A percentile compares a stretch with the other conserved stretches of the same genome.
Conservation (phyloP, 92 coral and sea anemone genomes). For the Siderastrea siderea region DNA sequence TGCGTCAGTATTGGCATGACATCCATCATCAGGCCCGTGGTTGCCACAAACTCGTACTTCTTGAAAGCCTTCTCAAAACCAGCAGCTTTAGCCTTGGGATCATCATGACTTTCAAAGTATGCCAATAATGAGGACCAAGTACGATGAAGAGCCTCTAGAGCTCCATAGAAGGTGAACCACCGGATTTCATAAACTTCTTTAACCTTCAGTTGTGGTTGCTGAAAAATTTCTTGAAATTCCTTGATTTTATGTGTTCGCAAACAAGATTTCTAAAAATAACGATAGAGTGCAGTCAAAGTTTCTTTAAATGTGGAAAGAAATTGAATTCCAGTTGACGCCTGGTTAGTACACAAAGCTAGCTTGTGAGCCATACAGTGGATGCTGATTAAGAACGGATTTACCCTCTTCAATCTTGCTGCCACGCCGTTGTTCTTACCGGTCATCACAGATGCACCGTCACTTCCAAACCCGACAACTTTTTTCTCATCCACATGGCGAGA, state of each 20-base stretch:
- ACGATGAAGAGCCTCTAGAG: constrained; percentile 29
- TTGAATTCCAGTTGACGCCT: constrained; percentile 37
- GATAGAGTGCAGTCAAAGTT: constrained; percentile 32
- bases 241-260: constrained; percentile 19
- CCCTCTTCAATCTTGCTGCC: constrained; percentile 39
- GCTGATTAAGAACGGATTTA: constrained; percentile 27
- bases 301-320: constrained; percentile 25
- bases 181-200: constrained; percentile 46
- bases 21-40: constrained; percentile 51
- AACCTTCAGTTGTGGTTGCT: constrained; percentile 35
- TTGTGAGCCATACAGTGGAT: constrained; percentile 60
- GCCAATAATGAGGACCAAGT: constrained; percentile 39
- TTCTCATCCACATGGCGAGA: constrained; percentile 1
- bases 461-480: constrained; percentile 39
- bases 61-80: constrained; percentile 58
- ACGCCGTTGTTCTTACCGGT: constrained; percentile 45
- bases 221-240: constrained; percentile 40
- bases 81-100: constrained; percentile 50
- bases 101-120: constrained; percentile 41
- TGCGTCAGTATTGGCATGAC: constrained; percentile 39
- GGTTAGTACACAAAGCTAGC: constrained; percentile 27
- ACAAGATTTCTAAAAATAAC: constrained; percentile 32
- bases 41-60: constrained; percentile 48
- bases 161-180: constrained; percentile 38
- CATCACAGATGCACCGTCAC: constrained; percentile 54